phyloP scores from a whole-genome alignment of 2,888 invertebrate genomes.

The Itoplectis maculator region DNA sequence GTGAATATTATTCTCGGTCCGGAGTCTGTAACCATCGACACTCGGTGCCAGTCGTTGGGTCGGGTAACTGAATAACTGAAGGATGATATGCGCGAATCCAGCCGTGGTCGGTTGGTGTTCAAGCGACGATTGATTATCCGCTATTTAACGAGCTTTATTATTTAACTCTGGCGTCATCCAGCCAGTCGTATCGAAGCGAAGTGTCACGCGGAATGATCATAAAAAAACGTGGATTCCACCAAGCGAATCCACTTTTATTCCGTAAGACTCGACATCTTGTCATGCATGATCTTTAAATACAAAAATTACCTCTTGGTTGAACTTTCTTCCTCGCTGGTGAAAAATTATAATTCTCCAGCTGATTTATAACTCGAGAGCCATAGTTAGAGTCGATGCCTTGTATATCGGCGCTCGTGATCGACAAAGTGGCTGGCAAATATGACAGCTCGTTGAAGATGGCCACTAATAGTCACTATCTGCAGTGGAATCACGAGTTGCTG shows the following conservation, averaged over 20 bases:
- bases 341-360: background rate
- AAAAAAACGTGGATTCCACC: conserved; percentile 30
- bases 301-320: background rate
- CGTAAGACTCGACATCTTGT: background rate
- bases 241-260: background rate
- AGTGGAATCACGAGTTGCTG: background rate
- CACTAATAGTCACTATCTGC: background rate
- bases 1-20: conserved; percentile 10
- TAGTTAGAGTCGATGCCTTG: background rate
- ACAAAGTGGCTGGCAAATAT: background rate
- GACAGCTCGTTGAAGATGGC: too few species aligned
- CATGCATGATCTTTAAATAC: background rate
- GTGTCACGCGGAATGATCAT: conserved; percentile 15
- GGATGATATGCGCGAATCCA: conserved; percentile 54
- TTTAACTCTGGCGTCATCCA: conserved; percentile 55
- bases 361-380: background rate
- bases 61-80: conserved; percentile 6
- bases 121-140: conserved; percentile 61
- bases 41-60: conserved; percentile 21
- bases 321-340: background rate
- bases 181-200: conserved; percentile 6
- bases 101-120: conserved; percentile 54
- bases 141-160: conserved; percentile 63
- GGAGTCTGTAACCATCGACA: conserved; percentile 36
- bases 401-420: background rate